These are phyloP conservation scores for Teleogryllus occipitalis DNA, from an alignment of 1,140 invertebrate genomes.

Conservation along the genomic window DNA sequence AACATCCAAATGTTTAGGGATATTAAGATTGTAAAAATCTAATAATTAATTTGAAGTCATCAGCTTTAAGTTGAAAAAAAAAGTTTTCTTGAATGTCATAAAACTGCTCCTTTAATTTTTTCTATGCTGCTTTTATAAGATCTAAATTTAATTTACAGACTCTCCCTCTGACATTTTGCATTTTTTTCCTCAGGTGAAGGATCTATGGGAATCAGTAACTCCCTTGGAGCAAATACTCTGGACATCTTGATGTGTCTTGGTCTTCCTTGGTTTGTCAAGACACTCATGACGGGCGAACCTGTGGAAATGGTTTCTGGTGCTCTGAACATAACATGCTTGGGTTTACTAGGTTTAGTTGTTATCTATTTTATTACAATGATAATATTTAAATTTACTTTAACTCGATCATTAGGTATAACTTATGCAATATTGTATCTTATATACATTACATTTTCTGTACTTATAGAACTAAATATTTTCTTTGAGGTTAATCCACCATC, in stretches of 20 bases:
- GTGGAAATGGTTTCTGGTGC: conserved; percentile 45
- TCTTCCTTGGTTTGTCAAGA: conserved; percentile 73
- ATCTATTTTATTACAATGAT: conserved; percentile 47
- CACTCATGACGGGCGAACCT: conserved; percentile 36
- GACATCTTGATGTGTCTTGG: conserved; percentile 80
- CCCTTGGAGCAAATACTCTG: conserved; percentile 73
- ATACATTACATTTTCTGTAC: conserved; percentile 53
- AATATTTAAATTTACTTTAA: conserved; percentile 48
- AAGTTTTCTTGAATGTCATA: not conserved
- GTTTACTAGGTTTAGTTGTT: conserved; percentile 48
- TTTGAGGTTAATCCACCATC: conserved; percentile 38
- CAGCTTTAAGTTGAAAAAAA: not conserved
- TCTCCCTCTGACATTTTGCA: conserved; percentile 16
- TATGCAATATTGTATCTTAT: conserved; percentile 49
- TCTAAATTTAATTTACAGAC: not conserved
- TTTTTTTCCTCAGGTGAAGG: conserved; percentile 57
- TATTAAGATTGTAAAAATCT: too few relatives aligned
- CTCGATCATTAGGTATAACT: conserved; percentile 46
- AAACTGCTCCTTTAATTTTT: too few relatives aligned
- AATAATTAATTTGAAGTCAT: too few relatives aligned
- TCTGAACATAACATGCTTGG: conserved; percentile 54
- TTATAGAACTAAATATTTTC: conserved; percentile 48
- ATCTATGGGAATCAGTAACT: conserved; percentile 77
- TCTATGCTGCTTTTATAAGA: not conserved
- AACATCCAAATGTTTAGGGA: too few relatives aligned